Percentiles rank a stretch among this genome's conserved stretches.
These are phyloP conservation scores for Thymelicus acteon DNA, from an alignment of 2,888 invertebrate genomes.

Conservation along the genomic window DNA sequence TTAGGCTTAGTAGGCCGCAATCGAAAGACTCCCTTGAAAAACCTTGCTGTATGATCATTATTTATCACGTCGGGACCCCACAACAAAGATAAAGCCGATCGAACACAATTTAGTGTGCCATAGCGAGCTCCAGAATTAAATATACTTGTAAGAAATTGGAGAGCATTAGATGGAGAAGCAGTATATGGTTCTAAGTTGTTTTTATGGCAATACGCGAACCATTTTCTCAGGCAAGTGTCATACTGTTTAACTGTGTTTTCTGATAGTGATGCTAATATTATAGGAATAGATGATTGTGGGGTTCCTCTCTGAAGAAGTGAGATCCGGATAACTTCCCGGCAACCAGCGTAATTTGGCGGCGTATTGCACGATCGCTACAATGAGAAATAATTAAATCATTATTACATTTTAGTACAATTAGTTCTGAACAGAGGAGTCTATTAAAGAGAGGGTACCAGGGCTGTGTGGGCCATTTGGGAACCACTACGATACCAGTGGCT, in stretches of 20 bases:
- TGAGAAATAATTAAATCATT: constrained; percentile 26
- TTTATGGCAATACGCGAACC: constrained; percentile 1
- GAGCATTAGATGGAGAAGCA: neutral
- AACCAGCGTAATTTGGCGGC: constrained; percentile 32
- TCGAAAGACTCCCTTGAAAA: constrained; percentile 38
- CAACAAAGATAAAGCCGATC: constrained; percentile 39
- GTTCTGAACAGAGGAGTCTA: constrained; percentile 31
- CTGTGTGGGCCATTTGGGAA: constrained; percentile 45
- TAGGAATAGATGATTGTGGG: constrained; percentile 14
- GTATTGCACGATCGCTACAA: constrained; percentile 26
- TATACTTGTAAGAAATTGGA: constrained; percentile 20
- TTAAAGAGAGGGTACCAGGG: constrained; percentile 44
- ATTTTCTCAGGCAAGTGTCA: constrained; percentile 16
- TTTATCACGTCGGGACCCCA: constrained; percentile 20
- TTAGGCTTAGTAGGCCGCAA: constrained; percentile 44
- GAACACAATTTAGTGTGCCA: constrained; percentile 33
- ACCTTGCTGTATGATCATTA: constrained; percentile 25
- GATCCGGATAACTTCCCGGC: constrained; percentile 37
- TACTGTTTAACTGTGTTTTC: constrained; percentile 38
- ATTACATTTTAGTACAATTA: constrained; percentile 27
- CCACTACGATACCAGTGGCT: constrained; percentile 43
- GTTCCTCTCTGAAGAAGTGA: constrained; percentile 17
- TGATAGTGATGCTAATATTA: constrained; percentile 36
- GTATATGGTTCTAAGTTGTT: neutral
- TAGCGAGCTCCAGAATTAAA: constrained; percentile 38